Evolutionary conservation across 37 sponge, comb jelly and placozoan genomes (phyloP), one percentile per base, ranked within the genome.

Genomic region (Oscarella lobularis): DNA sequence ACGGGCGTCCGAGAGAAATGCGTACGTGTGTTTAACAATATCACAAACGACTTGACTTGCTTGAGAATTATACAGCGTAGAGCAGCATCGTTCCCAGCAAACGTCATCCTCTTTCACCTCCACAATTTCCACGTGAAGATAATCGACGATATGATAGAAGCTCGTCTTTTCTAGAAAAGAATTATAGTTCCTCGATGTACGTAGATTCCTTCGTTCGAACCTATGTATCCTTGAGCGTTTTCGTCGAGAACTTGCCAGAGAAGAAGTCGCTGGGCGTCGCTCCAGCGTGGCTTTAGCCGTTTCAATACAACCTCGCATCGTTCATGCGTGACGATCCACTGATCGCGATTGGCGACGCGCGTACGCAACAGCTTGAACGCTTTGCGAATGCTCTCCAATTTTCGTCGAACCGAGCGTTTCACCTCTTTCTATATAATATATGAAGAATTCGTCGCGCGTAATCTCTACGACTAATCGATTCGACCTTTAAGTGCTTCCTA

Each of bases 401-500:
- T 32, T 34, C 29, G 6, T 5, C 71, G 6, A 5, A 14, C 71
- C 6, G 71, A 29, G 5, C 4, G 29, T 5, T 4, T 4, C 6
- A 68, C 71, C 71, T 68, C 71, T 29, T 68, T 68, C 71, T 68
- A 68, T 35, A 48, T 48, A 27, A 27, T 48, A 48, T 48, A 48
- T 27, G 9, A 27, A 20, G 14, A 9, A 48, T 48, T 9, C 14
- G 9, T 48, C 60, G 20, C 9, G 20, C 60, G 9, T 48, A 9
- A 48, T 27, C 9, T 48, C 20, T 9, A 9, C 60, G 60, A 27
- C 20, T 20, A 48, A 20, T 20, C 20, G 14, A 32, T 34, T 14
- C 33, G 6, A 68, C 71, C 71, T 68, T 68, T 5, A 80, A 36
- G 30, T 80, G 81, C 31, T 48, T 20, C 3, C 76, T n/a, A 60